Conservation (phyloP, 2,888 invertebrate species). For the Esperia sulphurella region DNA sequence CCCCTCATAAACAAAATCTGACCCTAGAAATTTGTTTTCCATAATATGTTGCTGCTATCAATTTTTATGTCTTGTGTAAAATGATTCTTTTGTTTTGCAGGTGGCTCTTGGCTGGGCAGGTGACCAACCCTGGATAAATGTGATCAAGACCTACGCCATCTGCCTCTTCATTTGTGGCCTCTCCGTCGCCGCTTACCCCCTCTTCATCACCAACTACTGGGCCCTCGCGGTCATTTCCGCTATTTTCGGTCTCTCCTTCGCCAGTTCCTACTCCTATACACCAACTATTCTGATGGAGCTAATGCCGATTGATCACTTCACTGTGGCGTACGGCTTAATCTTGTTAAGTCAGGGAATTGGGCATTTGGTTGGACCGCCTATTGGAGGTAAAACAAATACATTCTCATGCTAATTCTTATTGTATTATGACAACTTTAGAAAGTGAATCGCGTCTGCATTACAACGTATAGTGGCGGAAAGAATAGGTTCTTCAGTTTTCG, state of each 20-base stretch:
- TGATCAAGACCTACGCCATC: conserved; percentile 88
- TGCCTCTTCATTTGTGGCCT: conserved; percentile 85
- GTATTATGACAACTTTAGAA: no score
- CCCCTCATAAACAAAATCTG: no score
- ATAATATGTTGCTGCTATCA: no score
- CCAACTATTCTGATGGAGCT: conserved; percentile 93
- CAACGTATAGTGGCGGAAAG: no score
- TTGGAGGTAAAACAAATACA: conserved; percentile 83
- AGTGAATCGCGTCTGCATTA: no score
- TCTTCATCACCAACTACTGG: conserved; percentile 72
- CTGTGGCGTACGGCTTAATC: conserved; percentile 93
- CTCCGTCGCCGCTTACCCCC: conserved; percentile 80
- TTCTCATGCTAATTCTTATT: no score
- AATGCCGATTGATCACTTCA: conserved; percentile 93
- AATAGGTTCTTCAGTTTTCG: no score
- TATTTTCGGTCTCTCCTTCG: conserved; percentile 92
- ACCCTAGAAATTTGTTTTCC: no score
- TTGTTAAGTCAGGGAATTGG: conserved; percentile 95
- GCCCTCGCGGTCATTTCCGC: conserved; percentile 73
- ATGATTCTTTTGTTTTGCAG: conserved; percentile 47
- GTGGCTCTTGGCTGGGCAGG: conserved; percentile 92
- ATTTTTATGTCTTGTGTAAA: no score
- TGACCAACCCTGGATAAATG: conserved; percentile 91
- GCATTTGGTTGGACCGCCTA: conserved; percentile 94
- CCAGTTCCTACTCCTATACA: conserved; percentile 94